Percentiles rank a stretch among this genome's conserved stretches.
These are phyloP conservation scores for Idaea aversata DNA, from an alignment of 2,888 invertebrate genomes.

Conservation along the genomic window DNA sequence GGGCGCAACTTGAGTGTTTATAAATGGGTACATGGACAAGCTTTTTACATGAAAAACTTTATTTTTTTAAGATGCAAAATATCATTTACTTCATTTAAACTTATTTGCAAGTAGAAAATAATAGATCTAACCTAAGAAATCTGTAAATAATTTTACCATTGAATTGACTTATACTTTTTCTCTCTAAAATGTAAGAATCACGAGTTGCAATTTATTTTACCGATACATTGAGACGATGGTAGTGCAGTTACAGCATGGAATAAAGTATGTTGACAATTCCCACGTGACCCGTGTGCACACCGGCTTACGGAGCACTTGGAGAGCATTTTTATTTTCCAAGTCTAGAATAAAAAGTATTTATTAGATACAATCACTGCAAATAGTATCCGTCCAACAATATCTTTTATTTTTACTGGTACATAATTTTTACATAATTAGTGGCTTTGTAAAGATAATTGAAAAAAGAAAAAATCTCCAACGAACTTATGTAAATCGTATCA, in stretches of 20 bases:
- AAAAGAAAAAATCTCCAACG: too few relatives aligned
- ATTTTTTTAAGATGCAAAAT: too few relatives aligned
- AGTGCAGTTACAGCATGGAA: not conserved
- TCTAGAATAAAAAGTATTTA: not conserved
- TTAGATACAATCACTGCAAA: not conserved
- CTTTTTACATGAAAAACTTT: too few relatives aligned
- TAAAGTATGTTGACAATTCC: not conserved
- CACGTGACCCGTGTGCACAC: not conserved
- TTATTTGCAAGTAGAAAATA: too few relatives aligned
- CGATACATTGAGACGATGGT: not conserved
- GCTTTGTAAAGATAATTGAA: not conserved
- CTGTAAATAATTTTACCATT: too few relatives aligned
- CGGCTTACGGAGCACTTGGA: not conserved
- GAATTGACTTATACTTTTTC: not conserved
- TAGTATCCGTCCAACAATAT: not conserved
- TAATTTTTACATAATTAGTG: not conserved
- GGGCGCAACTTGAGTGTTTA: too few relatives aligned
- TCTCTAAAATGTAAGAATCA: not conserved
- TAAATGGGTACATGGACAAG: too few relatives aligned
- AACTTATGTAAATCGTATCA: too few relatives aligned
- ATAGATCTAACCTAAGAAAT: too few relatives aligned
- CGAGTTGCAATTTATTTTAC: not conserved
- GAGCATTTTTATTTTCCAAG: conserved; percentile 1
- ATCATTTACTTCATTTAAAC: too few relatives aligned
- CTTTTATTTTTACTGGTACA: not conserved